phyloP scores from a whole-genome alignment of 2,113 vertebrate species.

The Thomomys bottae region DNA sequence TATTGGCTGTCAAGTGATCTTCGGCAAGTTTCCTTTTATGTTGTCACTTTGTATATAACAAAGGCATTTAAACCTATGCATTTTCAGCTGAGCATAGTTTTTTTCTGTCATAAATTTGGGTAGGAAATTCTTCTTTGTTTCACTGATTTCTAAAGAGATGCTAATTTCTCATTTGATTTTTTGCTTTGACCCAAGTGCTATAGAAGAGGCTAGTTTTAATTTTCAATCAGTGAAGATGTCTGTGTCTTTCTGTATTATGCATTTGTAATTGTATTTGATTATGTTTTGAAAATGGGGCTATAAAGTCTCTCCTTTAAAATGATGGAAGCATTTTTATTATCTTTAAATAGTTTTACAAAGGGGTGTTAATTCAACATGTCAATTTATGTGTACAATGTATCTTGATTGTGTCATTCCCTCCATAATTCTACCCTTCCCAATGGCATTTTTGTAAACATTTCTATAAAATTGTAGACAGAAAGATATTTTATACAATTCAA shows the following conservation, averaged over 20 bases:
- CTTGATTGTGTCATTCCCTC: too few species aligned
- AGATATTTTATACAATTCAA: constrained; percentile 9
- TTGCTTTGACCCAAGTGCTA: background rate
- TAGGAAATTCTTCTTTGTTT: background rate
- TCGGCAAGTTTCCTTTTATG: background rate
- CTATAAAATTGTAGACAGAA: background rate
- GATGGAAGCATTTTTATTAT: background rate
- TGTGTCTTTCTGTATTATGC: background rate
- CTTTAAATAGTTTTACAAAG: too few species aligned
- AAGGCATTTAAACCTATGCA: background rate
- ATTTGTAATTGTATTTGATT: constrained; percentile 41
- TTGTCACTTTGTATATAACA: background rate
- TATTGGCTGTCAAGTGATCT: background rate
- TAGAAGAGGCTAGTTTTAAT: background rate
- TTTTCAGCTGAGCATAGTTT: background rate
- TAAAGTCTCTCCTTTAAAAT: constrained; percentile 37
- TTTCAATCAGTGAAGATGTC: background rate
- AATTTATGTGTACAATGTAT: too few species aligned
- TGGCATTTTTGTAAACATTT: background rate
- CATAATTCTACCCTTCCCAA: background rate
- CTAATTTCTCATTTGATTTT: constrained; percentile 39
- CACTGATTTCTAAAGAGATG: background rate
- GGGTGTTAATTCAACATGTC: too few species aligned
- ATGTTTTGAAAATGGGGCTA: background rate
- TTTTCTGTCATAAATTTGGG: background rate